Base-by-base conservation (phyloP, 92 coral and sea anemone species). In the Zoanthus sociatus region DNA sequence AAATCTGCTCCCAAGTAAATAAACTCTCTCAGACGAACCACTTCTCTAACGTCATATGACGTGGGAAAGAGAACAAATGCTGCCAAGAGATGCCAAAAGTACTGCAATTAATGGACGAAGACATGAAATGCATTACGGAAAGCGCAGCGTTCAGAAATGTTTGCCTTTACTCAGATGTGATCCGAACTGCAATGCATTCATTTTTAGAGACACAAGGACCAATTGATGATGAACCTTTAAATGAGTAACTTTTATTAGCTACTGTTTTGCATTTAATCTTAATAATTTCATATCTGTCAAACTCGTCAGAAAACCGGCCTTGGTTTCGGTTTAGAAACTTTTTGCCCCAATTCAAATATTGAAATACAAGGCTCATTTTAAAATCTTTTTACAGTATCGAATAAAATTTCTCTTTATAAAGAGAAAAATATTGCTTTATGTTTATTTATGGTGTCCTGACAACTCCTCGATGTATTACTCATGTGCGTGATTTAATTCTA, bases 141-240 rank as follows among this genome's bases (percentile, higher is more conserved):
- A 33, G 71, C 18, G 51, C 70, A 7, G 33, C 37, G 11, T 78
- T 78, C 20, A 58, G 31, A 44, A 78, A n/a, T 78, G 83, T 78
- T 9, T 78, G 83, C 9, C 15, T 64, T 0, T 72, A 78, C 15
- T 72, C 54, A 3, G 83, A 60, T 45, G 71, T 78, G 13, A 60
- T 78, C 4, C 15, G 54, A 32, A 61, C 83, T 10, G 72, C 83
- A 26, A 78, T 78, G 83, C 72, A 78, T 33, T 60, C 83, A 6
- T 60, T 61, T 18, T 15, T 78, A 7, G 83, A 78, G 83, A 53
- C 58, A 17, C 72, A 61, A 53, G 83, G 83, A 2, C 83, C 16
- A 16, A 78, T 78, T 8, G 83, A 78, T 60, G 70, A 56, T 42
- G 71, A 78, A 31, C 83, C 71, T 26, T 31, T 78, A 16, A 78